Conservation (phyloP, 1,140 invertebrate genomes). For the silkworm (Bombyx mori) region DNA sequence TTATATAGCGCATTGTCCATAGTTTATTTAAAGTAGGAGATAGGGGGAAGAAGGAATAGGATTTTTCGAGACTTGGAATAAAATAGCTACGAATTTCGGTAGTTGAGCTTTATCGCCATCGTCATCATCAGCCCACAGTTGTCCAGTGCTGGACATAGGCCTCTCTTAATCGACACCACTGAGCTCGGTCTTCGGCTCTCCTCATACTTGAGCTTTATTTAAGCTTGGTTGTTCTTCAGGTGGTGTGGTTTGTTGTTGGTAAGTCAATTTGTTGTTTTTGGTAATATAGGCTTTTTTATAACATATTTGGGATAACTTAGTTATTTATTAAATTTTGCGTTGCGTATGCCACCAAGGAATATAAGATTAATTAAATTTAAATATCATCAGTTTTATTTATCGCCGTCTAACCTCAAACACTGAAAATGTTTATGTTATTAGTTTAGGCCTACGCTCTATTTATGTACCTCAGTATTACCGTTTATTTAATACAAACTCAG, state of each 20-base stretch:
- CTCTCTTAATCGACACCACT: too few relatives aligned
- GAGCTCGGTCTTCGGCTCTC: too few relatives aligned
- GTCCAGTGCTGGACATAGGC: too few relatives aligned
- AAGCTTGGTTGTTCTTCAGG: too few relatives aligned
- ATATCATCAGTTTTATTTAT: not conserved
- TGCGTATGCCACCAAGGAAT: not conserved
- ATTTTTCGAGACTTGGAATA: not conserved
- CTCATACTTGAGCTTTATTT: too few relatives aligned
- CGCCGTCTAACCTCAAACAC: not conserved
- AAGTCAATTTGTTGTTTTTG: not conserved
- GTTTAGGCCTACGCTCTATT: not conserved
- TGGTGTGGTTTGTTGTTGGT: too few relatives aligned
- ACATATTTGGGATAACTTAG: not conserved
- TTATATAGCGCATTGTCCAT: slow-evolving; percentile 15
- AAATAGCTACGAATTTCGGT: not conserved
- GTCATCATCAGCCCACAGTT: too few relatives aligned
- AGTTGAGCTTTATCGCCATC: not conserved
- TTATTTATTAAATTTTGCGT: not conserved
- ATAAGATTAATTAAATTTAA: not conserved
- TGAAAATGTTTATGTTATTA: not conserved
- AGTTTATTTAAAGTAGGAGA: not conserved
- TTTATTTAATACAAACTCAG: not conserved
- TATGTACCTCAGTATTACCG: not conserved
- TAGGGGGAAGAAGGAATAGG: too few relatives aligned
- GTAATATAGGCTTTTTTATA: not conserved